A percentile compares a stretch with the other conserved stretches of the same genome.
phyloP scores from a whole-genome alignment of 2,113 vertebrate species.

The Lepisosteus oculatus region DNA sequence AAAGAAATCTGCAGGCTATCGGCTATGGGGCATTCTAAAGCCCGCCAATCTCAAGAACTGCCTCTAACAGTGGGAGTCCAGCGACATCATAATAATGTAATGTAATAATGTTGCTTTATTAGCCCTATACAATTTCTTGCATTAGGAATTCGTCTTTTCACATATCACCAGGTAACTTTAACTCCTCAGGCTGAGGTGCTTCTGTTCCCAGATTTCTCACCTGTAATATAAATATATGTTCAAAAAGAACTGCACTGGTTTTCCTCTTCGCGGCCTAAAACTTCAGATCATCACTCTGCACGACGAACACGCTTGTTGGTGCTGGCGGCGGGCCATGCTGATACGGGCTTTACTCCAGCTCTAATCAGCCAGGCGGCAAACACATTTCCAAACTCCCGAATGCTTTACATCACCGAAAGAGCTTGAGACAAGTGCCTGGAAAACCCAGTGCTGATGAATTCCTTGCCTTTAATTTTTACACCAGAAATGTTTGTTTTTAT shows the following conservation, averaged over 20 bases:
- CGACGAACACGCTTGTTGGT: constrained; percentile 30
- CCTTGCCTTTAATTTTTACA: constrained; percentile 12
- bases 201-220: too few relatives aligned
- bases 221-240: not conserved
- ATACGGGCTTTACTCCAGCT: not conserved
- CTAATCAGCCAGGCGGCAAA: not conserved
- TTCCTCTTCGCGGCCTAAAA: constrained; percentile 14
- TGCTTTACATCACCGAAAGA: not conserved
- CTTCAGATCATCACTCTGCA: not conserved
- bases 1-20: too few relatives aligned
- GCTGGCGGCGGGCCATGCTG: constrained; percentile 3
- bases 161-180: not conserved
- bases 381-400: not conserved
- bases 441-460: constrained; percentile 3
- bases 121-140: too few relatives aligned
- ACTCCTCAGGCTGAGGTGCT: not conserved
- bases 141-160: too few relatives aligned
- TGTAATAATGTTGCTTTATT: too few relatives aligned
- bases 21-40: too few relatives aligned
- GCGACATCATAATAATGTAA: too few relatives aligned
- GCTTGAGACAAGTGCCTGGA: constrained; percentile 15
- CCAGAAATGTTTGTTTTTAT: constrained; percentile 30
- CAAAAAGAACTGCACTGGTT: constrained; percentile 24
- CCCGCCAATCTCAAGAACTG: too few relatives aligned
- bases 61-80: too few relatives aligned